These are phyloP conservation scores for Trissoscelio sp. DNA, from an alignment of 2,888 invertebrate species.

Conservation along the genomic window DNA sequence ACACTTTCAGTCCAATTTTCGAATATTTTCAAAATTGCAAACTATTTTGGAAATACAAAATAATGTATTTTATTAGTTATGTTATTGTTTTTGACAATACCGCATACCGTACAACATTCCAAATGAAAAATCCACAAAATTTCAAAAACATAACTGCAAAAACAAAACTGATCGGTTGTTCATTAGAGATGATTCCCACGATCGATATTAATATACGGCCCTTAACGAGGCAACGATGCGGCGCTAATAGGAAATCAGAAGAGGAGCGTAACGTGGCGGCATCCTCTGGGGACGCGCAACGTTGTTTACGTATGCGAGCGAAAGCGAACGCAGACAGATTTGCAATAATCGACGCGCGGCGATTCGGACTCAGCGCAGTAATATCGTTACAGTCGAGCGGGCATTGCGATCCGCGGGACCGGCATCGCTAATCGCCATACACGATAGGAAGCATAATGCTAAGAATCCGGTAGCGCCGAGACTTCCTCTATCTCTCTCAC, in stretches of 20 bases:
- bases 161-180: background rate
- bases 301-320: conserved; percentile 49
- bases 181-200: conserved; percentile 28
- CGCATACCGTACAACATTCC: no score
- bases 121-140: background rate
- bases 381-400: conserved; percentile 60
- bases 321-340: conserved; percentile 63
- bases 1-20: no score
- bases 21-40: no score
- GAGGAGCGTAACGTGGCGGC: conserved; percentile 10
- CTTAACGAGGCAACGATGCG: conserved; percentile 18
- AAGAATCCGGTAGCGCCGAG: conserved; percentile 69
- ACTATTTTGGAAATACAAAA: no score
- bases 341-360: conserved; percentile 74
- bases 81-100: no score
- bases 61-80: no score
- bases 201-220: conserved; percentile 14
- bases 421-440: conserved; percentile 69
- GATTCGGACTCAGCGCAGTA: conserved; percentile 49
- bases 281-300: conserved; percentile 12
- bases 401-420: conserved; percentile 48
- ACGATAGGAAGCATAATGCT: conserved; percentile 74
- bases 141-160: background rate
- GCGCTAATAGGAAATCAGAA: conserved; percentile 25
- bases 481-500: conserved; percentile 68